phyloP scores from a whole-genome alignment of 2,797 vertebrate genomes.

The Neosilurus mollespiculum region DNA sequence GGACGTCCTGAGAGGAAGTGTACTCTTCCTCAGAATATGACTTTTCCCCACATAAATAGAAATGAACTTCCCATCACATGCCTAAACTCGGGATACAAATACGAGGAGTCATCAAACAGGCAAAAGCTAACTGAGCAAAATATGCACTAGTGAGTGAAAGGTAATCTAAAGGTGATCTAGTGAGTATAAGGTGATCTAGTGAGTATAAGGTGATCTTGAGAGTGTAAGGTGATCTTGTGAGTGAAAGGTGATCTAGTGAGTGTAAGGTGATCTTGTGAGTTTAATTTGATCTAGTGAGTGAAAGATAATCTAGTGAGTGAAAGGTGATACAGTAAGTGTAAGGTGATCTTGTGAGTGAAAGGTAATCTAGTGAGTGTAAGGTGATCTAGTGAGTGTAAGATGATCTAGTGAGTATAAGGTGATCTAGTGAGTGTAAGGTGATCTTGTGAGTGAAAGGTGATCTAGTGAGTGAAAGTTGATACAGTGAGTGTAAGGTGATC shows the following conservation, averaged over 20 bases:
- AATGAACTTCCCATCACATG: neutral
- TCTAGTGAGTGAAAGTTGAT: neutral
- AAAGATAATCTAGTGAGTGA: neutral
- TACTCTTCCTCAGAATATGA: neutral
- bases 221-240: neutral
- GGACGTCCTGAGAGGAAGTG: conserved; percentile 21
- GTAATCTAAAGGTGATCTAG: too few species aligned
- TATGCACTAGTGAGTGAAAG: too few species aligned
- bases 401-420: neutral
- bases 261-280: neutral
- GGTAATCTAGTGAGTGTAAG: neutral
- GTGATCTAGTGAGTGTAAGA: neutral
- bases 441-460: neutral
- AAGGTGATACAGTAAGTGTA: neutral
- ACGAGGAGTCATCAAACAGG: neutral
- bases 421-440: neutral
- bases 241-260: neutral
- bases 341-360: neutral
- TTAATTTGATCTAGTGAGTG: neutral
- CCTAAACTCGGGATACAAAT: neutral
- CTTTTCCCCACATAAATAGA: neutral
- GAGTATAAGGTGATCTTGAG: too few species aligned
- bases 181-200: too few species aligned
- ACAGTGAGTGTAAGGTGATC: neutral
- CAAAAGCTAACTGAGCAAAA: neutral